Base-by-base conservation (phyloP, 2,113 vertebrate genomes). In the Dunckerocampus dactyliophorus region DNA sequence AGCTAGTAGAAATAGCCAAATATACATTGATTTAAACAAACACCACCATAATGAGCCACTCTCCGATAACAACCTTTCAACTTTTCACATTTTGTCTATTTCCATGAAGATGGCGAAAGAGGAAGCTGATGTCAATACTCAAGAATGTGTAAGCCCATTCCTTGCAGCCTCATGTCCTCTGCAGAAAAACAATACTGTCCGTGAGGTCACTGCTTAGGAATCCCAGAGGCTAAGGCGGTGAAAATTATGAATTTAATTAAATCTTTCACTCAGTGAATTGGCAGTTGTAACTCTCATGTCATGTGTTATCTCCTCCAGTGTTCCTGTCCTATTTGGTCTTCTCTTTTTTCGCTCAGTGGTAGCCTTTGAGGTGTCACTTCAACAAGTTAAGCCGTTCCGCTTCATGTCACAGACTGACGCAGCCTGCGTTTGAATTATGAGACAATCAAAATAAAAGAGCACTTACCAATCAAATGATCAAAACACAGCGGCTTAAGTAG, bases 131-230 rank as follows among this genome's bases (percentile, higher is more conserved):
- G 85, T 91, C 89, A 88, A 82, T 69, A 76, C 68, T 67, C 49
- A 89, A 88, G 88, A 89, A 91, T 89, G 88, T 84, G 82, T 88
- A 88, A 88, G 88, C 87, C 87, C 84, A 87, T 86, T 88, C 85
- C 78, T 70, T 42, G 62, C 63, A 59, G 82, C 82, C 78, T 82
- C 76, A 73, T 72, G 65, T 86, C 79, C 81, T 85, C 79, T 59
- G 50, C 61, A 68, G 82, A 81, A 88, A 89, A 89, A 88, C 86
- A 90, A 83, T 78, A 85, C 69, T 76, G 78, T 85, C 84, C 62
- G 72, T 89, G 83, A 91, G 87, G 82, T 89, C 86, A 87, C 77
- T 71, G 67, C 72, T 79, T 61, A 85, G 80, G 81, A 89, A 88
- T 88, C 82, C 84, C 80, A 86, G 65, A 76, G 81, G 88, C 81